phyloP scores from a whole-genome alignment of 2,113 vertebrate genomes.

The Oenanthe oenanthe region DNA sequence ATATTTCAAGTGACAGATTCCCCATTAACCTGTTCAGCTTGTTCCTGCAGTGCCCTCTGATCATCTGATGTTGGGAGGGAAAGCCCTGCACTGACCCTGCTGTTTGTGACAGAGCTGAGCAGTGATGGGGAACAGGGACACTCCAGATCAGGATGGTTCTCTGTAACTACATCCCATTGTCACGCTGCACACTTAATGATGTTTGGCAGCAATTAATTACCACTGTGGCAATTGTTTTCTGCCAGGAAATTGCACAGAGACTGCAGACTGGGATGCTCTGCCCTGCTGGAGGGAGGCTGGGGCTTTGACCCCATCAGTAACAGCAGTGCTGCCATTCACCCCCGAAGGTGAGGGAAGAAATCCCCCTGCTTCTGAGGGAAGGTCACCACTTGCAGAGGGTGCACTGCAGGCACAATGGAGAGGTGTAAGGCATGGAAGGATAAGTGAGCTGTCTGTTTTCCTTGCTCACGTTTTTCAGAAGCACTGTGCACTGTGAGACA shows the following conservation, averaged over 20 bases:
- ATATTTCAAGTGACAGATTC: slow-evolving; percentile 23
- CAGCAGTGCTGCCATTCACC: neutral
- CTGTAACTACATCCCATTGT: fast-evolving
- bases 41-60: neutral
- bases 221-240: neutral
- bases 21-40: neutral
- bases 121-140: neutral
- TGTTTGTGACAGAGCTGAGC: neutral
- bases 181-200: neutral
- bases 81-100: neutral
- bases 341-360: neutral
- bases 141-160: neutral
- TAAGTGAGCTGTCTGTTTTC: neutral
- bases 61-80: neutral
- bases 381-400: neutral
- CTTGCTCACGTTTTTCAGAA: neutral
- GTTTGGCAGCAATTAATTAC: neutral
- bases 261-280: neutral
- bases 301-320: neutral
- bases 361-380: neutral
- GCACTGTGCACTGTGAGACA: neutral
- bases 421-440: neutral
- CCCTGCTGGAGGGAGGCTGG: neutral
- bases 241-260: neutral
- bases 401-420: neutral